These are phyloP conservation scores for Chaetodon trifascialis DNA, from an alignment of 2,113 vertebrate species.

Conservation along the genomic window DNA sequence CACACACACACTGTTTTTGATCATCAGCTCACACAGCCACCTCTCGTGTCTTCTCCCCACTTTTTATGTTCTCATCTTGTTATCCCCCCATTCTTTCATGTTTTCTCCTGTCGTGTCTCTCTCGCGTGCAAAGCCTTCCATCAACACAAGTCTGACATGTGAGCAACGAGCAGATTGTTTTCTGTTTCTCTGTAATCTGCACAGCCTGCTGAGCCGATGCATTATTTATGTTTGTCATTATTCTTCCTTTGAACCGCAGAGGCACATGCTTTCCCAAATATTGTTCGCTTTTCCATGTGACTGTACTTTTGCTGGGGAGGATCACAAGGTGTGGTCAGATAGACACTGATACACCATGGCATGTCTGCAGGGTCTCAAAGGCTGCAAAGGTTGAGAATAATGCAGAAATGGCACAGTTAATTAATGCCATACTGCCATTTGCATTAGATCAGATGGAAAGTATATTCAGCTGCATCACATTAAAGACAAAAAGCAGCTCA, in stretches of 20 bases:
- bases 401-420: conserved; percentile 23
- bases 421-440: conserved; percentile 32
- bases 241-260: conserved; percentile 23
- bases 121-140: conserved; percentile 41
- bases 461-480: conserved; percentile 38
- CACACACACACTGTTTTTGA: too few relatives aligned
- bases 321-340: not conserved
- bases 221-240: conserved; percentile 59
- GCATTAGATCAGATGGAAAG: conserved; percentile 31
- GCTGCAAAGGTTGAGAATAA: conserved; percentile 23
- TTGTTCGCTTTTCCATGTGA: conserved; percentile 25
- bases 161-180: conserved; percentile 36
- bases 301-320: not conserved
- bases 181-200: conserved; percentile 44
- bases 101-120: conserved; percentile 22
- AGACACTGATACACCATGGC: conserved; percentile 23
- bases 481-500: conserved; percentile 5
- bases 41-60: conserved; percentile 27
- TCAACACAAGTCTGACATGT: conserved; percentile 34
- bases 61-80: conserved; percentile 24
- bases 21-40: conserved; percentile 12
- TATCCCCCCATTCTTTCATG: conserved; percentile 17
- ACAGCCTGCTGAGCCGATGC: conserved; percentile 34
- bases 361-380: conserved; percentile 6
- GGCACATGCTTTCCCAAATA: conserved; percentile 32